Base-by-base conservation (phyloP, 2,797 vertebrate species). In the Smutsia temminckii region DNA sequence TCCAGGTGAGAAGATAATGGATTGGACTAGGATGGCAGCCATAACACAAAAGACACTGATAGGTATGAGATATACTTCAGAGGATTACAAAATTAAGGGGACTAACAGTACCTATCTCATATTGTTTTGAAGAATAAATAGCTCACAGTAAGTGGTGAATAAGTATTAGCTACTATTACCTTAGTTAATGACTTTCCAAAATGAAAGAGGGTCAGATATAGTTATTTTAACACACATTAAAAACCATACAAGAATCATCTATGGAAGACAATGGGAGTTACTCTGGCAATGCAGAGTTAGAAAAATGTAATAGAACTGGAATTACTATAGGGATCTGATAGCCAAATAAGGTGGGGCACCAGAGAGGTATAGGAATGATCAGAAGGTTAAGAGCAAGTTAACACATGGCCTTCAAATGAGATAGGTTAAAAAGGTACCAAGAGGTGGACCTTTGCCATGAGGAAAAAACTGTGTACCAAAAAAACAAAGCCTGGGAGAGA, bases 111-210 rank as follows among this genome's bases (percentile, higher is more conserved):
- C 20, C 10, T 74, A 66, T 40, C 23, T 20, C 27, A 79, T 27
- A 49, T 17, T 90, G 3, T 29, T 86, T n/a, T 71, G 51, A 95
- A 84, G 64, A 84, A 68, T 64, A 95, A 79, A 75, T 68, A n/a
- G 9, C 64, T 25, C 29, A 79, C 7, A 87, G 32, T 61, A 75
- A 83, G n/a, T 32, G 49, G 29, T 85, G 40, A 92, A 34, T 85
- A 69, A 77, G 61, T 57, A 18, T 69, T 90, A 92, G n/a, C n/a
- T 84, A 63, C 83, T 90, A 92, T 16, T 88, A 46, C 20, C n/a
- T 69, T 40, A 34, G 55, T 74, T 85, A 68, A 66, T 13, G 3
- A 13, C 55, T 92, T 92, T 87, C 63, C n/a, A 92, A 92, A 93
- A 61, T 37, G 18, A 27, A n/a, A 14, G 11, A 46, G 32, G 40